Conservation (phyloP, 2,888 invertebrate genomes). For the Eupithecia pulchellata region DNA sequence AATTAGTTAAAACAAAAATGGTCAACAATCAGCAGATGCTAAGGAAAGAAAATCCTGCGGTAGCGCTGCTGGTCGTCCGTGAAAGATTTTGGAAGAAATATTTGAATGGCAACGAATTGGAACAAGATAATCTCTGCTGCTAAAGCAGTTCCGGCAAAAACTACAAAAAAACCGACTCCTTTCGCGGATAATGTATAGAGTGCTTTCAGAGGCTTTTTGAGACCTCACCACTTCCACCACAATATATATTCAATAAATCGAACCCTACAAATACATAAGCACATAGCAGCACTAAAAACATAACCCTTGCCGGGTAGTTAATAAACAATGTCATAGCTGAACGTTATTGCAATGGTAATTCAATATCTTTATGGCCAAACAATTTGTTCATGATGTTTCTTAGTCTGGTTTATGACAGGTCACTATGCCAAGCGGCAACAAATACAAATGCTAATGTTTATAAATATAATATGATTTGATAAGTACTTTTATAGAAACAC, state of each 20-base stretch:
- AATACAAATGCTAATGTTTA: background rate
- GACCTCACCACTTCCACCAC: too few relatives aligned
- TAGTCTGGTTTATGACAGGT: background rate
- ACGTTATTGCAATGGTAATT: background rate
- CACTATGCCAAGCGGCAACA: background rate
- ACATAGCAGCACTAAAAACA: background rate
- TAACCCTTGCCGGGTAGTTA: background rate
- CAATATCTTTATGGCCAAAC: background rate
- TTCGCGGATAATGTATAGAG: background rate
- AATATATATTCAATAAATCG: background rate
- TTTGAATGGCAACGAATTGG: background rate
- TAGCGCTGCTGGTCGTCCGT: too few relatives aligned
- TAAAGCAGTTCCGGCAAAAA: background rate
- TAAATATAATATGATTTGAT: too few relatives aligned
- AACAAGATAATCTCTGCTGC: background rate
- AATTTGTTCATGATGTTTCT: background rate
- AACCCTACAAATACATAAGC: background rate
- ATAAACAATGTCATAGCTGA: background rate
- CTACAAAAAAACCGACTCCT: background rate
- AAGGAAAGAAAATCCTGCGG: too few relatives aligned
- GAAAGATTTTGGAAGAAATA: background rate
- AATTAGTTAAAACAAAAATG: too few relatives aligned
- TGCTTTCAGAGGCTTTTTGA: background rate
- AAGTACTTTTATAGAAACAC: too few relatives aligned
- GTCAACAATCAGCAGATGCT: too few relatives aligned